These are phyloP conservation scores for Motacilla alba DNA, from an alignment of 2,113 vertebrate genomes.

Conservation along the genomic window DNA sequence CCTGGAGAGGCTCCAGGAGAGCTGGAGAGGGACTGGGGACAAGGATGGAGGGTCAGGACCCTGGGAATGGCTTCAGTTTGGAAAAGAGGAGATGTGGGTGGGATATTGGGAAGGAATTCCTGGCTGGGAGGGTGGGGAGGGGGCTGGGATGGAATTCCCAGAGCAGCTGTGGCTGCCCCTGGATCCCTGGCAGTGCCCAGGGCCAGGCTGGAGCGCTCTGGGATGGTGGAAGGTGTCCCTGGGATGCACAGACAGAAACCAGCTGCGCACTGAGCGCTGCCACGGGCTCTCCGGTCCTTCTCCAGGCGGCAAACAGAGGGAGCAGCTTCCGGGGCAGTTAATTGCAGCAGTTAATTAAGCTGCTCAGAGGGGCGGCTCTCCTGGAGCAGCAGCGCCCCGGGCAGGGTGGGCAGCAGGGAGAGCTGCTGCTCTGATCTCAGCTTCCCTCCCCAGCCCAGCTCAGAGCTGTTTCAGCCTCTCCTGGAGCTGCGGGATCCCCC, in stretches of 20 bases:
- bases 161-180: not conserved
- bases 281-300: accelerated
- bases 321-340: not conserved
- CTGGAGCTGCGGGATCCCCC: not conserved
- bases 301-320: not conserved
- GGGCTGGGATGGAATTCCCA: not conserved
- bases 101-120: not conserved
- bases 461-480: not conserved
- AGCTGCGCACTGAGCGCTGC: accelerated
- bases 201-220: not conserved
- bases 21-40: too few relatives aligned
- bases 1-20: too few relatives aligned
- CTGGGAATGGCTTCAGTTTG: accelerated
- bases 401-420: too few relatives aligned
- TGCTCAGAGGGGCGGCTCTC: accelerated
- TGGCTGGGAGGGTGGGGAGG: not conserved
- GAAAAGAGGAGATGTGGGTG: not conserved
- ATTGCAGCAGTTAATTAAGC: not conserved
- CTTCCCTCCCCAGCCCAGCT: not conserved
- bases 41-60: too few relatives aligned
- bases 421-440: accelerated
- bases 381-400: too few relatives aligned
- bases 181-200: accelerated
- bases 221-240: not conserved
- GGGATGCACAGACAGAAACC: accelerated